Percentiles rank a stretch among this genome's conserved stretches.
Evolutionary conservation across 2,113 vertebrate species (phyloP).

Genomic region (Grus americana): DNA sequence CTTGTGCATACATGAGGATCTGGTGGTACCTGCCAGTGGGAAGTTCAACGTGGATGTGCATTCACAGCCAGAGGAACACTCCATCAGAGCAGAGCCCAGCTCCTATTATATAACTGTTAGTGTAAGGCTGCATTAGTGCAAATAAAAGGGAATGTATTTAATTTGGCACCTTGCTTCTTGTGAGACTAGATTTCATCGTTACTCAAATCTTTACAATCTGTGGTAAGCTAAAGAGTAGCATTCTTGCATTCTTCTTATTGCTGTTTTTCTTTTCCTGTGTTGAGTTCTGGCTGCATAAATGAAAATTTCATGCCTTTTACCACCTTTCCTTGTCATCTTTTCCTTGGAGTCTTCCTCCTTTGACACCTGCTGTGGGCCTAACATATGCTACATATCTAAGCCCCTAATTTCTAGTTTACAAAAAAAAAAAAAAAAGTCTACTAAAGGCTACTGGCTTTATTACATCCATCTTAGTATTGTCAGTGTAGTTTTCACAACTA

Average conservation of each 20-base stretch:
- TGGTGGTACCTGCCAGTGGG: not conserved
- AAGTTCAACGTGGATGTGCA: not conserved
- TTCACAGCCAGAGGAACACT: not conserved
- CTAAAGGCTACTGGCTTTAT: not conserved
- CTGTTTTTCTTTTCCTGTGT: not conserved
- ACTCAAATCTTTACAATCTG: not conserved
- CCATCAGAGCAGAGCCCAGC: not conserved
- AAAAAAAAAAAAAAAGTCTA: not conserved
- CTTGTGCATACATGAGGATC: not conserved
- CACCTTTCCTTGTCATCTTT: not conserved
- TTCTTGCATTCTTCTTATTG: not conserved
- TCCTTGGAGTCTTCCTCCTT: not conserved
- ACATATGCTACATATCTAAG: not conserved
- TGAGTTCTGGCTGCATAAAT: not conserved
- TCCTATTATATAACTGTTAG: not conserved
- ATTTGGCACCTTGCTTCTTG: not conserved
- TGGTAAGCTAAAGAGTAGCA: not conserved
- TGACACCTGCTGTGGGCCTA: not conserved
- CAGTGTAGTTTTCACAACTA: not conserved
- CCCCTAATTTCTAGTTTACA: not conserved
- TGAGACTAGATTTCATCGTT: not conserved
- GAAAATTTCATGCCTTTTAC: not conserved
- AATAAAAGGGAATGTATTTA: not conserved
- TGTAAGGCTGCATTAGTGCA: not conserved
- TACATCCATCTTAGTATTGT: not conserved